Base-by-base conservation (phyloP, 2,888 invertebrate genomes). In the Lithophane leautieri region DNA sequence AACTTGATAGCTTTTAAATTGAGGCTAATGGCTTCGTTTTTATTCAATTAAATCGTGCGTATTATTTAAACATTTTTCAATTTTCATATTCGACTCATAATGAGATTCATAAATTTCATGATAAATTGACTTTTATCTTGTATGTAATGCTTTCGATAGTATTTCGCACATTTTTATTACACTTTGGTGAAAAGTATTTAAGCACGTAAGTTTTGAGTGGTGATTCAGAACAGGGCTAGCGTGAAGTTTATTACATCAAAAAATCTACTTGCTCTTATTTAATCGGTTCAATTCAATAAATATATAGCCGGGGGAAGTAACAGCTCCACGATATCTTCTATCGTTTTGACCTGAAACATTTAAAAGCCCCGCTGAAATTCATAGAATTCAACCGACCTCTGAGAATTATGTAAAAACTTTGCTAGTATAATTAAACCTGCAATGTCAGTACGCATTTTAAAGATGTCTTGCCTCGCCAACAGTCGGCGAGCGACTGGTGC, bases 401-500 rank as follows among this genome's bases (percentile, higher is more conserved):
- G 6, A n/a, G n/a, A 6, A 22, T 16, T 8, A 28, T 22, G 7
- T 40, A 63, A 65, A 28, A 34, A 50, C 9, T 11, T n/a, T 11
- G n/a, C 14, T 14, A 56, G 25, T 25, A 12, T 58, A 16, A 58
- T 2, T 14, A 4, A 56, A 16, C 6, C 6, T 34, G 34, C 34
- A 34, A 34, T 25, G 0, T 40, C 28, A 28, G n/a, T 11, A 9
- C n/a, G 34, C 19, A n/a, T 60, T n/a, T 52, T 25, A 7, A 4
- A 56, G 2, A 2, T 66, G 47, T 70, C 58, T 9, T 47, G 19
- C 58, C 22, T 68, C 73, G 81, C 68, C 77, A 62, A 76, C 60
- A 44, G 79, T 73, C 79, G 70, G 73, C 85, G 76, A 74, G 79
- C 75, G 81, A 88, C 82, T 85, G 82, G 40, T 70, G 62, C 25